phyloP scores from a whole-genome alignment of 2,888 invertebrate genomes.

The Periphyllus acericola region DNA sequence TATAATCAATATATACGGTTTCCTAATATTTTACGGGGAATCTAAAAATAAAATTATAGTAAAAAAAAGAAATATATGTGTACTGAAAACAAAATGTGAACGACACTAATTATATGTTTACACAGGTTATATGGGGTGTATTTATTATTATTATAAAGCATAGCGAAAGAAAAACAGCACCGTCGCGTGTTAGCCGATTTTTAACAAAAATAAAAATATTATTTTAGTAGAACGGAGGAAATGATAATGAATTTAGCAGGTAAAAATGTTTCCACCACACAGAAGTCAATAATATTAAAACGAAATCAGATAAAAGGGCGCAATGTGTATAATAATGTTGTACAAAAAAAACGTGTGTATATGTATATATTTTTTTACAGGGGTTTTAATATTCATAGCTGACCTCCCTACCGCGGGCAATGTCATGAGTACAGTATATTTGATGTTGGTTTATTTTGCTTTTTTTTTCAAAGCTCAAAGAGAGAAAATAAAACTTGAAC shows the following conservation, averaged over 20 bases:
- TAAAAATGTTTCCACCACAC: neutral
- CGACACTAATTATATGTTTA: conserved; percentile 55
- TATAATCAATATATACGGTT: conserved; percentile 4
- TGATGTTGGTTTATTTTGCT: neutral
- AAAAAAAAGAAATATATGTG: neutral
- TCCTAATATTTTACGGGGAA: neutral
- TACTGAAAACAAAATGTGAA: conserved; percentile 34
- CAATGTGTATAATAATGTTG: neutral
- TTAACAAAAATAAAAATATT: conserved; percentile 11
- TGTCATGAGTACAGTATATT: neutral
- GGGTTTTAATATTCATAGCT: conserved; percentile 31
- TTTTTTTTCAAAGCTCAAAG: neutral
- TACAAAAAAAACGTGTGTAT: neutral
- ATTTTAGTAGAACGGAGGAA: conserved; percentile 5
- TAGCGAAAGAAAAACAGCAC: neutral
- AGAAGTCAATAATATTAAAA: conserved; percentile 10
- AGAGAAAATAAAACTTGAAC: conserved; percentile 5
- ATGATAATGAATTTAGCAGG: conserved; percentile 24
- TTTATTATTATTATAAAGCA: neutral
- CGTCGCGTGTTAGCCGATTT: conserved; percentile 38
- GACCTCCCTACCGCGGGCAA: neutral
- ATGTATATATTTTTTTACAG: neutral
- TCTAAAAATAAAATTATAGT: conserved; percentile 10
- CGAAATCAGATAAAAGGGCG: conserved; percentile 22
- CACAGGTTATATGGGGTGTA: neutral